A percentile compares a stretch with the other conserved stretches of the same genome.
Conservation (phyloP, 2,113 vertebrate genomes). For the Pseudorhombus dupliciocellatus region DNA sequence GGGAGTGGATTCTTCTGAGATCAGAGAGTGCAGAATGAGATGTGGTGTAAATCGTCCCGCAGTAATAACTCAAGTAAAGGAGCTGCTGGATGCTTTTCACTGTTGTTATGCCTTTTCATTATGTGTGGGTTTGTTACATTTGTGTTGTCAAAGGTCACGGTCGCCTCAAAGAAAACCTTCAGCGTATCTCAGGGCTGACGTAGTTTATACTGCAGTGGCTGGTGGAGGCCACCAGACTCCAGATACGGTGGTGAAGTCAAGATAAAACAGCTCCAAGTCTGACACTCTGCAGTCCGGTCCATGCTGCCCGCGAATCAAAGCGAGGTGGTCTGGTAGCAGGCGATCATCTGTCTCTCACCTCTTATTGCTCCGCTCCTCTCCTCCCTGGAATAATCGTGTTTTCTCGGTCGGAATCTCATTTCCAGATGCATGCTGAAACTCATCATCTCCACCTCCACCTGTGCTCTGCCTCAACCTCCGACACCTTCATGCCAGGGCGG, state of each 20-base stretch:
- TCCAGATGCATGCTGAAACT: constrained; percentile 5
- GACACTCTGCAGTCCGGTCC: no score
- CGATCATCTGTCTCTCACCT: background rate
- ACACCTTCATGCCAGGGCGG: background rate
- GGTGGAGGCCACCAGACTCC: no score
- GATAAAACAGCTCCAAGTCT: no score
- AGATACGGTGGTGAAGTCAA: no score
- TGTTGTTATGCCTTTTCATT: no score
- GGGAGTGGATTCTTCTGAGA: background rate
- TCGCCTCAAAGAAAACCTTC: no score
- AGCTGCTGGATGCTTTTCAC: no score
- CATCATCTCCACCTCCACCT: constrained; percentile 22
- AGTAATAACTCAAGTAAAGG: background rate
- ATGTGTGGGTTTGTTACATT: no score
- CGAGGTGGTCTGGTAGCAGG: background rate
- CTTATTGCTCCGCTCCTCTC: background rate
- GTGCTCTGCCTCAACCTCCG: background rate
- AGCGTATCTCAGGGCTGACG: no score
- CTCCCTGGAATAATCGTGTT: constrained; percentile 21
- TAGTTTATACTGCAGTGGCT: no score
- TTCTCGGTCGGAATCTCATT: constrained; percentile 5
- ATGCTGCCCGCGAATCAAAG: background rate
- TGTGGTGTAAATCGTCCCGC: background rate
- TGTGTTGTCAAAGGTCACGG: no score
- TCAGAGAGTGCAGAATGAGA: background rate